Evolutionary conservation across 2,888 invertebrate species (phyloP), one percentile per base, ranked within the genome.

Genomic region (Acronicta leporina): DNA sequence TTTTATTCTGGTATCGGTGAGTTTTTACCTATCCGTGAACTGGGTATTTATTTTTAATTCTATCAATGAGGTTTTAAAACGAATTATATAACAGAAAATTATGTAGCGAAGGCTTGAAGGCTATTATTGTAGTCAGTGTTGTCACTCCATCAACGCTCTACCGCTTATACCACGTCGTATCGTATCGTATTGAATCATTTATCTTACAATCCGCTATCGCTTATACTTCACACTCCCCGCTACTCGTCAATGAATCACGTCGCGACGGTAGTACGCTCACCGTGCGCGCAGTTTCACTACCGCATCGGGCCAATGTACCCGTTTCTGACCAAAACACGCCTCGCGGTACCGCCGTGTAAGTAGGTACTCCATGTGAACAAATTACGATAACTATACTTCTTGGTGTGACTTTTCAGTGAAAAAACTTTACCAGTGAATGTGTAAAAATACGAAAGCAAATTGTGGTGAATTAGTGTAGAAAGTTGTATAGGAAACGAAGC

Each of bases 221-320:
- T 45, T 16, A n/a, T 54, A 0, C 0, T 41, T 30, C 15, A 7
- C 14, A 7, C 57, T 53, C 8, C 25, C 16, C 5, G n/a, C 57
- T 38, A 58, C 25, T 63, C 56, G 46, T 71, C 52, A 77, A 80
- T 81, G 79, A 80, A 79, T 80, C 79, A 81, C 73, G 44, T 15
- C 40, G 27, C 33, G 47, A 13, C 62, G 48, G 67, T 73, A 67
- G 68, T 74, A 68, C 78, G 58, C 54, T 60, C 56, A 40, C 57
- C 42, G 58, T 8, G 44, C 48, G 65, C 46, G 52, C 67, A 77
- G 77, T 78, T 78, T 77, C 78, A 79, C 78, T 77, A 75, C 63
- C 62, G 58, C 68, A 10, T 54, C 77, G 66, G 77, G 70, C 69
- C 73, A 73, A 73, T 41, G 75, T 54, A 75, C 79, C 47, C 75